Percentiles rank a stretch among this genome's conserved stretches.
These are phyloP conservation scores for Protonibea diacanthus DNA, from an alignment of 2,797 vertebrate genomes.

Conservation along the genomic window DNA sequence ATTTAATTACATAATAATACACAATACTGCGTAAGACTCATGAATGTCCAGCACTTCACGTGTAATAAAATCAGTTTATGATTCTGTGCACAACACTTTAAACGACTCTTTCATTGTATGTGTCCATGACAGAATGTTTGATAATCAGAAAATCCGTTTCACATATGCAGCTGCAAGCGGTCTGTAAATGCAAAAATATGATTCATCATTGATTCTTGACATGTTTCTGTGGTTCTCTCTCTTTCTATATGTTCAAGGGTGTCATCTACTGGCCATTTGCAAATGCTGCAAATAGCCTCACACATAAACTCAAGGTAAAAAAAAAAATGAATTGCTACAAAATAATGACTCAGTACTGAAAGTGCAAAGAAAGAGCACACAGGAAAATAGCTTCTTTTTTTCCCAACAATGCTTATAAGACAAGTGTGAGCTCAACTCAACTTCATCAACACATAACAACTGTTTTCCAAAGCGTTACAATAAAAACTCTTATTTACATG, in stretches of 20 bases:
- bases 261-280: slow-evolving; percentile 38
- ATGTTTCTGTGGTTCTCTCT: neutral
- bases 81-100: neutral
- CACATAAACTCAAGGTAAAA: neutral
- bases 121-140: neutral
- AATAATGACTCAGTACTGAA: neutral
- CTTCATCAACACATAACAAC: neutral
- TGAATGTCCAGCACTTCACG: slow-evolving; percentile 29
- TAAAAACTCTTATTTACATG: neutral
- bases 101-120: neutral
- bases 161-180: neutral
- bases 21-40: neutral
- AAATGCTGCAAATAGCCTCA: neutral
- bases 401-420: neutral
- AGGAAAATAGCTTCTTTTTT: neutral
- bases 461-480: neutral
- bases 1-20: neutral
- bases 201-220: neutral
- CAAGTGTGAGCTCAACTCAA: slow-evolving; percentile 2
- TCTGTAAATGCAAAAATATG: no score
- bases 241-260: neutral
- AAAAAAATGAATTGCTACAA: neutral
- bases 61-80: neutral
- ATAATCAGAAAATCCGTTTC: neutral
- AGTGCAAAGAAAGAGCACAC: neutral